Evolutionary conservation across 2,888 invertebrate species (phyloP).

Genomic region (Venustoraphidia nigricollis): DNA sequence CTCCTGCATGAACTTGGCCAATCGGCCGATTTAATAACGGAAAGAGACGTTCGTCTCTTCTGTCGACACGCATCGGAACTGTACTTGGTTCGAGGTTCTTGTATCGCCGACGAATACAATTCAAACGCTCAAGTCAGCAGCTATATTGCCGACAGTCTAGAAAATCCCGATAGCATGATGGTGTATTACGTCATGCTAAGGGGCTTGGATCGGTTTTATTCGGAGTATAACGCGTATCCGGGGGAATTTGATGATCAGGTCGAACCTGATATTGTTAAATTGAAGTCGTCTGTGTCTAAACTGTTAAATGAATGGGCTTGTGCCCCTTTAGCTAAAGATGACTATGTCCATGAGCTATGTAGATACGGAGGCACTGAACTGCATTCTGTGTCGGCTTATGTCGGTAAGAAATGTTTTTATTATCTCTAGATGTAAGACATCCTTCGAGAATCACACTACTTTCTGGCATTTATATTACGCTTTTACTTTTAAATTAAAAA

Average conservation of each 20-base stretch:
- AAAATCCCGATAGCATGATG: constrained; percentile 74
- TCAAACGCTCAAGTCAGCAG: constrained; percentile 10
- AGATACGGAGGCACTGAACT: constrained; percentile 90
- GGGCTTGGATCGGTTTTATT: constrained; percentile 79
- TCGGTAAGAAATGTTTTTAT: constrained; percentile 32
- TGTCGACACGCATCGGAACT: constrained; percentile 80
- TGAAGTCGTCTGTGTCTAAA: constrained; percentile 45
- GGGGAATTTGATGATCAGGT: constrained; percentile 73
- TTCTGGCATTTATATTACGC: background rate
- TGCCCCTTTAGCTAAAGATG: constrained; percentile 63
- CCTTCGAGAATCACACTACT: background rate
- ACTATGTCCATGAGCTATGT: constrained; percentile 88
- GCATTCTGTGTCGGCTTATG: constrained; percentile 84
- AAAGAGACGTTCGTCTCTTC: constrained; percentile 52
- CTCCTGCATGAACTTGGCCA: constrained; percentile 64
- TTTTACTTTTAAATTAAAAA: background rate
- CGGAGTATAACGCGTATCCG: constrained; percentile 79
- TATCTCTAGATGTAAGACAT: background rate
- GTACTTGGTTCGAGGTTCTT: constrained; percentile 61
- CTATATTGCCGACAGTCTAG: constrained; percentile 25
- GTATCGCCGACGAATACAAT: constrained; percentile 69
- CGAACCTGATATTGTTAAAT: constrained; percentile 76
- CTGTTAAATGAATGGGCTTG: constrained; percentile 76
- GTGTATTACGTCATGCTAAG: constrained; percentile 80
- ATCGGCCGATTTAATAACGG: constrained; percentile 55